Percentiles rank a stretch among this genome's conserved stretches.
These are phyloP conservation scores for Polietes domitor DNA, from an alignment of 2,888 invertebrate genomes.

Conservation along the genomic window DNA sequence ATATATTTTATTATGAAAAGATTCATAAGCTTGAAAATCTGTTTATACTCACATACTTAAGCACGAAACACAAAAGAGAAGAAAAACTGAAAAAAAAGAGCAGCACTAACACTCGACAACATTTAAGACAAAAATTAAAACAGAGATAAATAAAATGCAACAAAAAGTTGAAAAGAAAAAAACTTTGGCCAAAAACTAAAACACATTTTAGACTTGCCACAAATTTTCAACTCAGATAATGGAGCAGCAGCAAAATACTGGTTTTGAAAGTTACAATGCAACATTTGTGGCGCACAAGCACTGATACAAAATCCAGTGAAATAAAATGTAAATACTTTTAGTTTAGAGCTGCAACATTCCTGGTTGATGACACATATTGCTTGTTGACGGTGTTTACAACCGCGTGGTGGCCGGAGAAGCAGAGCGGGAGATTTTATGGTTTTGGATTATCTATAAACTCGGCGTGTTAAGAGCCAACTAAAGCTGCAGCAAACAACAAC, in stretches of 20 bases:
- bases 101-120: neutral
- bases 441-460: neutral
- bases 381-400: too few relatives aligned
- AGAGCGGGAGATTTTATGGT: too few relatives aligned
- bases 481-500: neutral
- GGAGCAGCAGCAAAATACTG: neutral
- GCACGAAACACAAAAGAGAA: too few relatives aligned
- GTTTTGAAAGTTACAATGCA: constrained; percentile 13
- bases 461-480: neutral
- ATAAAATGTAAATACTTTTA: neutral
- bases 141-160: too few relatives aligned
- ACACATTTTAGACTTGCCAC: neutral
- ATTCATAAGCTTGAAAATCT: constrained; percentile 24
- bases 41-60: constrained; percentile 15
- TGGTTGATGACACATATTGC: neutral
- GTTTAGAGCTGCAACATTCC: constrained; percentile 9
- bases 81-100: too few relatives aligned
- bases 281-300: neutral
- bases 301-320: neutral
- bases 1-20: constrained; percentile 20
- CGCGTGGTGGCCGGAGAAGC: too few relatives aligned
- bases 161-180: neutral
- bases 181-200: neutral
- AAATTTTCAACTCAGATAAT: neutral
- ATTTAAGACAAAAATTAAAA: neutral